Conservation (phyloP, 1,140 invertebrate species). For the Leptinotarsa defecta region DNA sequence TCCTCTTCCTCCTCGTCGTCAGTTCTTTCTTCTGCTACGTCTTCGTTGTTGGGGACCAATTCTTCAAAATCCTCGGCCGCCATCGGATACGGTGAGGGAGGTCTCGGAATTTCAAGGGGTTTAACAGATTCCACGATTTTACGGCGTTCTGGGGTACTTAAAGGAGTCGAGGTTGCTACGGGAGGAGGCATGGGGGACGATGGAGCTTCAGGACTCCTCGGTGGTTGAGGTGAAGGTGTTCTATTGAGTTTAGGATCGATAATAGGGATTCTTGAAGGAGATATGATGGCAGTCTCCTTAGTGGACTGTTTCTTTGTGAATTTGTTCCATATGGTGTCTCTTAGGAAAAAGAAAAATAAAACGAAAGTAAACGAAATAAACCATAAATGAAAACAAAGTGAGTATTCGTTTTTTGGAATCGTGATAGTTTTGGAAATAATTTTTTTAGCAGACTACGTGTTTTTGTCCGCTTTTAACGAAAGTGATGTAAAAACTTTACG, state of each 20-base stretch:
- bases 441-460: too few species aligned
- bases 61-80: constrained; percentile 46
- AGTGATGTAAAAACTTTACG: constrained; percentile 28
- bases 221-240: constrained; percentile 29
- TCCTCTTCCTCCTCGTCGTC: constrained; percentile 40
- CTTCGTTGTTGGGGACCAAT: constrained; percentile 48
- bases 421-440: too few species aligned
- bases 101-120: constrained; percentile 47
- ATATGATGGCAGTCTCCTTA: constrained; percentile 38
- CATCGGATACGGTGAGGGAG: constrained; percentile 51
- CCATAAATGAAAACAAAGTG: constrained; percentile 27
- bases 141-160: background rate
- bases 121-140: background rate
- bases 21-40: constrained; percentile 44
- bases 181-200: constrained; percentile 25
- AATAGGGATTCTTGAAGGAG: constrained; percentile 38
- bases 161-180: background rate
- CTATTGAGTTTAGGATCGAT: constrained; percentile 34
- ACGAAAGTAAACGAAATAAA: constrained; percentile 40
- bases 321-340: constrained; percentile 41
- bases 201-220: constrained; percentile 22
- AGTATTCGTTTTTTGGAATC: constrained; percentile 1
- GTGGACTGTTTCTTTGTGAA: constrained; percentile 33
- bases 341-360: constrained; percentile 41
- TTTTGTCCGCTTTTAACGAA: background rate